phyloP scores from a whole-genome alignment of 2,888 invertebrate genomes.

The Ommatoiulus sabulosus region DNA sequence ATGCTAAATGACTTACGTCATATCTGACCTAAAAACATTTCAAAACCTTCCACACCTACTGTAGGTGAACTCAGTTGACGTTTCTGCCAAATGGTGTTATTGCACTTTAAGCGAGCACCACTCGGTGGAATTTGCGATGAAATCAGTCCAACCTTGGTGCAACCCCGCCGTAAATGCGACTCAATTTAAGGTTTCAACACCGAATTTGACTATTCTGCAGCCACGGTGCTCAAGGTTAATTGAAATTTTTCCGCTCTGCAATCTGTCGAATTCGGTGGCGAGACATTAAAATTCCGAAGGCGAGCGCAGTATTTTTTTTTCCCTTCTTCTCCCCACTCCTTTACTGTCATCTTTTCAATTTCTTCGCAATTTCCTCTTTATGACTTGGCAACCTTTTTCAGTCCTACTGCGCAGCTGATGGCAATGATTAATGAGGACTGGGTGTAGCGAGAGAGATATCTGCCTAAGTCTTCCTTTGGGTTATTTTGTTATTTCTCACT shows the following conservation, averaged over 20 bases:
- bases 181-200: background rate
- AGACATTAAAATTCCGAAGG: constrained; percentile 24
- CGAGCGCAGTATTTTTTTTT: background rate
- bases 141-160: too few species aligned
- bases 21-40: too few species aligned
- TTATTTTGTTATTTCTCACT: constrained; percentile 43
- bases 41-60: too few species aligned
- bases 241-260: background rate
- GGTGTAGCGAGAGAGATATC: constrained; percentile 37
- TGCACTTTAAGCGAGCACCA: too few species aligned
- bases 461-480: constrained; percentile 35
- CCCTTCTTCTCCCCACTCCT: background rate
- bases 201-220: background rate
- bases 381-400: constrained; percentile 43
- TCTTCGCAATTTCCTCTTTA: constrained; percentile 37
- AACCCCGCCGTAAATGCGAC: background rate
- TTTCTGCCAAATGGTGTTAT: too few species aligned
- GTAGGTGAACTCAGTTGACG: too few species aligned
- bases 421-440: constrained; percentile 40
- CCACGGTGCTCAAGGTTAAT: background rate
- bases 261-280: constrained; percentile 25
- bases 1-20: too few species aligned
- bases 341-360: constrained; percentile 43
- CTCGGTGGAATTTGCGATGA: too few species aligned
- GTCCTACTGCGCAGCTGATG: constrained; percentile 43